phyloP scores from a whole-genome alignment of 2,113 vertebrate species.

The Lucifuga dentata region DNA sequence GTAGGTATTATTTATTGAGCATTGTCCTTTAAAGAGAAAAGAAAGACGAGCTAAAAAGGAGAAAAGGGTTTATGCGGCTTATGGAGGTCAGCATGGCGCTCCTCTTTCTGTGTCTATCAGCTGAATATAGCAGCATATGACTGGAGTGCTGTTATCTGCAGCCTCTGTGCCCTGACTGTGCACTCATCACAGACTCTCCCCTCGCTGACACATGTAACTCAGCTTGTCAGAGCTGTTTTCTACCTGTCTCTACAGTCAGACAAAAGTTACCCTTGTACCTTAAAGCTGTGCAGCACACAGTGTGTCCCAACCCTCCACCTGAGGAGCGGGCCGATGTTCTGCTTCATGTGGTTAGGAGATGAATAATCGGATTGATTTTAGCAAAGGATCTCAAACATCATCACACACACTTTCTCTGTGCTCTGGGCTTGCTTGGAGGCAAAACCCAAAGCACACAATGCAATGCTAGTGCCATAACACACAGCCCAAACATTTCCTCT shows the following conservation, averaged over 20 bases:
- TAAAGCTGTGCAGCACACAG: conserved; percentile 47
- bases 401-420: conserved; percentile 49
- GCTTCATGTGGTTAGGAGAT: conserved; percentile 40
- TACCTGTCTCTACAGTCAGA: conserved; percentile 51
- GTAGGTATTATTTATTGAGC: too few relatives aligned
- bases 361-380: conserved; percentile 60
- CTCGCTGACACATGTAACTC: conserved; percentile 69
- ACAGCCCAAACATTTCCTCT: conserved; percentile 18
- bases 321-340: conserved; percentile 18
- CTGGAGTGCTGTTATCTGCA: conserved; percentile 63
- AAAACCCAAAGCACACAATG: conserved; percentile 58
- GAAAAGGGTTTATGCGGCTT: conserved; percentile 18
- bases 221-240: conserved; percentile 66
- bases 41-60: conserved; percentile 9
- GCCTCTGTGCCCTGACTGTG: conserved; percentile 53
- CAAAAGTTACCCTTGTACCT: conserved; percentile 50
- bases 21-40: conserved; percentile 45
- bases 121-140: conserved; percentile 61
- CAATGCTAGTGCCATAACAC: conserved; percentile 38
- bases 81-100: neutral
- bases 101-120: conserved; percentile 41
- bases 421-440: conserved; percentile 68
- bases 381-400: conserved; percentile 50
- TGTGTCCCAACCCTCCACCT: conserved; percentile 41
- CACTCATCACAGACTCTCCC: conserved; percentile 50